phyloP scores from a whole-genome alignment of 2,113 vertebrate genomes.

The Salminus brasiliensis region DNA sequence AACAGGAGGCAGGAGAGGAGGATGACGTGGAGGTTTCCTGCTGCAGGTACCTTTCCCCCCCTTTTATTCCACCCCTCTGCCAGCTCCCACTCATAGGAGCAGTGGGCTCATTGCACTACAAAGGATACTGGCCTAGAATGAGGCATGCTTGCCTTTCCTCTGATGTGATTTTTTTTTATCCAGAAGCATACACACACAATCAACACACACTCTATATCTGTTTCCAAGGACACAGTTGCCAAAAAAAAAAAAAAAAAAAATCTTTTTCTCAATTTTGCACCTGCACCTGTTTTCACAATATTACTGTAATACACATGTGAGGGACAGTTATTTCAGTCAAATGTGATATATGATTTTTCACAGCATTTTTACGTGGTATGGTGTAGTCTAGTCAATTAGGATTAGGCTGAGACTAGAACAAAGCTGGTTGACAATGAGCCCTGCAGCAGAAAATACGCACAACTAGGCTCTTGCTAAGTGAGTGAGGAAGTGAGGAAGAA shows the following conservation, averaged over 20 bases:
- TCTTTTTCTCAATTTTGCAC: too few species aligned
- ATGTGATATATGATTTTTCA: too few species aligned
- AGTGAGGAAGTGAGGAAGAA: too few species aligned
- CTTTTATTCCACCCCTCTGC: constrained; percentile 42
- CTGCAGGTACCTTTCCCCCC: constrained; percentile 56
- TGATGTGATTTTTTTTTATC: constrained; percentile 60
- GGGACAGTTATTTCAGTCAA: too few species aligned
- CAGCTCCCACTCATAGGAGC: constrained; percentile 33
- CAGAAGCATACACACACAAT: constrained; percentile 6
- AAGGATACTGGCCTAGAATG: constrained; percentile 65
- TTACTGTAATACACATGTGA: too few species aligned
- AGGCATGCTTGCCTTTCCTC: constrained; percentile 60
- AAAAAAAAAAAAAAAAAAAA: too few species aligned
- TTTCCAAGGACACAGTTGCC: constrained; percentile 36
- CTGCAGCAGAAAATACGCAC: too few species aligned
- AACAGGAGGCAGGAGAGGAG: constrained; percentile 62
- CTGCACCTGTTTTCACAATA: constrained; percentile 37
- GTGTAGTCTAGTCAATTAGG: too few species aligned
- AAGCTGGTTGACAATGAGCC: too few species aligned
- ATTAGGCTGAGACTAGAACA: too few species aligned
- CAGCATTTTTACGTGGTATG: too few species aligned
- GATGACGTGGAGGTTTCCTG: constrained; percentile 65
- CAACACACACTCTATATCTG: constrained; percentile 47
- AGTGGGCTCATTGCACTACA: constrained; percentile 74
- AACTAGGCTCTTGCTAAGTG: too few species aligned